Base-by-base conservation (phyloP, 1,140 invertebrate species). In the Melitaea cinxia region DNA sequence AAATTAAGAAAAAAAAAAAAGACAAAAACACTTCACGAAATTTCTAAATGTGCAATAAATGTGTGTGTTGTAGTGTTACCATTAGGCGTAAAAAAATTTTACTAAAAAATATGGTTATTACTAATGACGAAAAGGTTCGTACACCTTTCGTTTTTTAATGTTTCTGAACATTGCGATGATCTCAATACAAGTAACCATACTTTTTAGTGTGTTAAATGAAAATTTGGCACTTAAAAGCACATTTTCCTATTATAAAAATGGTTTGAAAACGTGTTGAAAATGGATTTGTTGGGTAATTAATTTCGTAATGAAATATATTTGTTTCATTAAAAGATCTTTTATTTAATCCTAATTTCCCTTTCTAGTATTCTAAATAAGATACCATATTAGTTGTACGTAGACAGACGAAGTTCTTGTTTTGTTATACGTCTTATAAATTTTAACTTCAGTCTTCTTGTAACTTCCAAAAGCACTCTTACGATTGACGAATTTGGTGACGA, bases 271-370 rank as follows among this genome's bases (percentile, higher is more conserved):
- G 85, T 91, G 86, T 91, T 89, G 82, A 89, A 88, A 88, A 90
- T 91, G 91, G 89, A 92, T 92, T 92, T 92, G 91, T 92, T 92
- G 90, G 76, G 89, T 90, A 90, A 89, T 91, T 92, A 90, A 92
- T 92, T 91, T 92, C 90, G 80, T 89, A 91, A 91, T 91, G 88
- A 91, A 92, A 91, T 91, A 91, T 91, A 92, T 91, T 92, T 92
- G 91, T 92, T 92, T 91, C 87, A 91, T 88, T 87, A 88, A 91
- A 65, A 71, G 60, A 35, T 78, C 68, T 85, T 86, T 88, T 80
- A 82, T 85, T 89, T 79, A 24, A 53, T 4, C 39, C 56, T 30
- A 14, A 28, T 19, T 14, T 42, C 35, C 35, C 10, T 55, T 17
- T 45, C 5, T n/a, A n/a, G n/a, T 33, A 28, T 33, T 33, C 30